Evolutionary conservation across 2,797 vertebrate genomes (phyloP), one percentile per base, ranked within the genome.

Genomic region (Myotis planiceps): DNA sequence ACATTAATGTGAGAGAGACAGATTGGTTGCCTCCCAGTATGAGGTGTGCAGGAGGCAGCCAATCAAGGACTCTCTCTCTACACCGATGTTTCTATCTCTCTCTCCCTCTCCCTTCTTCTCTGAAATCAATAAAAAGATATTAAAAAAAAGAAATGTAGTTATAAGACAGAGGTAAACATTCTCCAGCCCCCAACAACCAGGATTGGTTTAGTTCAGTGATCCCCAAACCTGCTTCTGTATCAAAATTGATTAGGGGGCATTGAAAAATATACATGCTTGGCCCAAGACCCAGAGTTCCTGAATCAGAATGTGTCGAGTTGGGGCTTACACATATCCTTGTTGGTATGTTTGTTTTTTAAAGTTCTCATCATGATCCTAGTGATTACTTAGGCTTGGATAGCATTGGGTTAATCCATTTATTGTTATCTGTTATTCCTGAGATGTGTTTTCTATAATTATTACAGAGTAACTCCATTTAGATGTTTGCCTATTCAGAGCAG

Each of bases 391-490:
- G 37, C 79, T 74, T 86, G 37, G 14, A 60, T 42, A 94, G 53
- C 72, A 65, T 2, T 63, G 27, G 27, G 51, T 69, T 92, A 96
- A 84, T 47, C 13, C 37, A 86, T 10, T 88, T 86, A 49, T 29
- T 71, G 49, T 74, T 81, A 74, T 83, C 75, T 92, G 66, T 23
- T 80, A 58, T 92, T 65, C 49, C 37, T 55, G 12, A 88, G 45
- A 68, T 68, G 3, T 55, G 32, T 92, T 96, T 96, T 95, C 76
- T 89, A 21, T 49, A 86, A 69, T 47, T 72, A 85, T 18, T 92
- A 29, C 45, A 76, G 23, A 65, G 53, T 79, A 88, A 83, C 25
- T 1, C 37, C 23, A 82, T 74, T 80, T 89, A 63, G 34, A 90
- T n/a, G 18, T 58, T 37, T 91, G 39, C 39, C 29, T 23, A 79